Percentiles rank a stretch among this genome's conserved stretches.
These are phyloP conservation scores for Axis porcinus DNA, from an alignment of 2,113 vertebrate species.

Conservation along the genomic window DNA sequence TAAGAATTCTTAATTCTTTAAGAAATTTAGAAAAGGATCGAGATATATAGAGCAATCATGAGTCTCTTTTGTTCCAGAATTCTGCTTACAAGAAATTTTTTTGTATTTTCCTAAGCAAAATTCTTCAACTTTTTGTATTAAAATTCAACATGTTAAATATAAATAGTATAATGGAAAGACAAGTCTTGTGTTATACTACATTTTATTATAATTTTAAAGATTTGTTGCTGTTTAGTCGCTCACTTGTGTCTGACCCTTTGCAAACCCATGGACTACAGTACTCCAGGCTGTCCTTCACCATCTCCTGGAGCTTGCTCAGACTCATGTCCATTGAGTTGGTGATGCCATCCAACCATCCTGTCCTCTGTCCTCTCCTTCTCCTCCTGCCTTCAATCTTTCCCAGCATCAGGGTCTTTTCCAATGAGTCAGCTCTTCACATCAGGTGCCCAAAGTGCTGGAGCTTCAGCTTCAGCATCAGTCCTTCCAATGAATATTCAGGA, in stretches of 20 bases:
- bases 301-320: neutral
- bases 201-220: slow-evolving; percentile 5
- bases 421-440: neutral
- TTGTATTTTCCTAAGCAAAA: neutral
- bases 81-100: neutral
- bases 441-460: neutral
- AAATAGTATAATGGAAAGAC: neutral
- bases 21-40: neutral
- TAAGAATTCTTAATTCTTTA: neutral
- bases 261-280: neutral
- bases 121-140: slow-evolving; percentile 3
- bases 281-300: neutral
- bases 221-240: neutral
- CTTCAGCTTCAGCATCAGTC: neutral
- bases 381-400: neutral
- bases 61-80: neutral
- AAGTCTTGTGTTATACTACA: neutral
- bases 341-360: neutral
- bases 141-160: slow-evolving; percentile 1
- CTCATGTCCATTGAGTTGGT: neutral
- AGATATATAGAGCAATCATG: neutral
- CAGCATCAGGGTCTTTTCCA: neutral
- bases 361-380: neutral
- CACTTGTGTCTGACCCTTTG: neutral
- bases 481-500: neutral